Base-by-base conservation (phyloP, 1,140 invertebrate genomes). In the Drosophila mayri region DNA sequence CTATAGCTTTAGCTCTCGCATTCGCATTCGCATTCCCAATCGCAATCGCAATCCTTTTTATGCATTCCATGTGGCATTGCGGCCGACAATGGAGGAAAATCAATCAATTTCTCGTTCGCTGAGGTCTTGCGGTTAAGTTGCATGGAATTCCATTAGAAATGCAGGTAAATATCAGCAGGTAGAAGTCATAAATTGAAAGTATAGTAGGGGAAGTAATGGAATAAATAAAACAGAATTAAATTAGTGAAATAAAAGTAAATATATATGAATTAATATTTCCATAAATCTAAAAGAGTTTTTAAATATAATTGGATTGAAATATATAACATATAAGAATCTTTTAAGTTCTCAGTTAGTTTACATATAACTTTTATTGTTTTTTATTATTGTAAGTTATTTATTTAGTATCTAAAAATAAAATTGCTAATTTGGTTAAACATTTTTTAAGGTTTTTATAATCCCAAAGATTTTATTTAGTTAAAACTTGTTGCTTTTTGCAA, bases 31-130 rank as follows among this genome's bases (percentile, higher is more conserved):
- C 44, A 71, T 40, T 67, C 37, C 25, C 25, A 37, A 25, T 44
- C 61, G 65, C 41, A 76, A 63, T 82, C 58, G 77, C 55, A 79
- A 63, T 70, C 60, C 30, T 57, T 65, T 84, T 79, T 75, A 50
- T 67, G 81, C 73, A 81, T 67, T 77, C 73, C 50, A 68, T 61
- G 62, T 60, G 41, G 67, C 66, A 60, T 72, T 72, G 68, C 52
- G 43, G 52, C 67, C 52, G 68, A 72, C 68, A 72, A 72, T 72
- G 68, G 66, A 20, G 54, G 71, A 49, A 49, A 72, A 71, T 59
- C 68, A 60, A 72, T 72, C 68, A 59, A 41, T 60, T 72, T 49
- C 66, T 72, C 43, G 62, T 44, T 44, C 40, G 58, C 43, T 35
- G 66, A 32, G 46, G 20, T 52, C 28, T 9, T 50, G 66, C 28